Base-by-base conservation (phyloP, 1,140 invertebrate genomes). In the Drosophila repleta region DNA sequence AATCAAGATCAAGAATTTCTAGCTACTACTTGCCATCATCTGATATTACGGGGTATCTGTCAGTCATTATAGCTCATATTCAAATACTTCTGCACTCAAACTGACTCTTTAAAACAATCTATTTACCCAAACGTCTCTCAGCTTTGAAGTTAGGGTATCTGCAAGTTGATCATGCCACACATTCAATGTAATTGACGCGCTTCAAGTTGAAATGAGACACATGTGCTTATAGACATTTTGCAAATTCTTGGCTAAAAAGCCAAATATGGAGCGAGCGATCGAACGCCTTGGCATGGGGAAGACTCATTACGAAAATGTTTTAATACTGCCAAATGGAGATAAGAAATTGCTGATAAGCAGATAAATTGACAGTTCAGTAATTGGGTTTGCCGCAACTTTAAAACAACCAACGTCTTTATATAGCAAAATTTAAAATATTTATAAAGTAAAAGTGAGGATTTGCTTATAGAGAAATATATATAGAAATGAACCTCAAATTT, bases 281-380 rank as follows among this genome's bases (percentile, higher is more conserved):
- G 6, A 21, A 55, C 53, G 32, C 39, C 49, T 49, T 46, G 39
- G 24, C 52, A 35, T 35, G 32, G 32, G 10, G 15, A 17, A 29
- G 62, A 63, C 58, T 69, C 58, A 69, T 70, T 70, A 64, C 46
- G 45, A 43, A 39, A 0, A 26, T 51, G 37, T 21, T 61, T 61
- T 15, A 69, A 62, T 35, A 3, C 32, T 35, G 32, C 11, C 32
- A 35, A 52, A 32, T 10, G 5, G 4, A 63, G 62, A 71, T 71
- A 66, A 20, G 17, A 35, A 52, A 66, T 11, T 20, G 20, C 20
- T 52, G 68, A 71, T 53, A 71, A 71, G 17, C 32, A 10, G 3
- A 6, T 37, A 56, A 46, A 26, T 8, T 35, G 7, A 2, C 21
- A 7, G 24, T n/a, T 32, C 18, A 7, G 3, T 1, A 32, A 26